Percentiles rank a stretch among this genome's conserved stretches.
phyloP scores from a whole-genome alignment of 2,113 vertebrate genomes.

The Daboia siamensis region DNA sequence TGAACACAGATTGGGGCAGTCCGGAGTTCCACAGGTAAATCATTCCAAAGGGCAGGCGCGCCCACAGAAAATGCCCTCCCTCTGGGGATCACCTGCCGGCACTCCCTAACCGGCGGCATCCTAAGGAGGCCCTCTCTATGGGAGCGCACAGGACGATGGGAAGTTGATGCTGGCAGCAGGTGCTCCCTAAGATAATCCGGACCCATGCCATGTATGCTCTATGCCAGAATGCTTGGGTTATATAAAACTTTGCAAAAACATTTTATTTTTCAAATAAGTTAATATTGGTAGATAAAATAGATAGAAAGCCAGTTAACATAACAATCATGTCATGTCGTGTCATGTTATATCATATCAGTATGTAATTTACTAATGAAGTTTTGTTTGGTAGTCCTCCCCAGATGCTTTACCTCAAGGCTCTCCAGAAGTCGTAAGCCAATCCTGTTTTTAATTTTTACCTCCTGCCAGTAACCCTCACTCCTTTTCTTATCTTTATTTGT shows the following conservation, averaged over 20 bases:
- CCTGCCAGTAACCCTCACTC: neutral
- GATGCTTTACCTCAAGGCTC: neutral
- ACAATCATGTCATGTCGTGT: neutral
- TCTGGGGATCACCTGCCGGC: no score
- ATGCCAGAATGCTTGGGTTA: neutral
- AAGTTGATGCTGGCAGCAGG: no score
- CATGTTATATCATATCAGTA: neutral
- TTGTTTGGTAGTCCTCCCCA: neutral
- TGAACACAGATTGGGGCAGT: no score
- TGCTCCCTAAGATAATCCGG: no score
- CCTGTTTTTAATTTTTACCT: neutral
- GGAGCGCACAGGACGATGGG: no score
- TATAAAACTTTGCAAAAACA: neutral
- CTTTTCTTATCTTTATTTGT: neutral
- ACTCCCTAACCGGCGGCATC: no score
- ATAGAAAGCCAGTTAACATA: neutral
- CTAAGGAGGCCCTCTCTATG: no score
- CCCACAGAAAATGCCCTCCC: no score
- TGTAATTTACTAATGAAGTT: neutral
- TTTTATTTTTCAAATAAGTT: neutral
- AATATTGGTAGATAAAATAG: neutral
- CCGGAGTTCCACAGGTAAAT: no score
- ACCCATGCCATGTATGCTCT: no score
- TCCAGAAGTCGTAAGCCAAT: neutral
- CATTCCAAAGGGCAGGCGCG: no score